A percentile compares a stretch with the other conserved stretches of the same genome.
These are phyloP conservation scores for Mirounga angustirostris DNA, from an alignment of 2,113 vertebrate genomes.

Conservation along the genomic window DNA sequence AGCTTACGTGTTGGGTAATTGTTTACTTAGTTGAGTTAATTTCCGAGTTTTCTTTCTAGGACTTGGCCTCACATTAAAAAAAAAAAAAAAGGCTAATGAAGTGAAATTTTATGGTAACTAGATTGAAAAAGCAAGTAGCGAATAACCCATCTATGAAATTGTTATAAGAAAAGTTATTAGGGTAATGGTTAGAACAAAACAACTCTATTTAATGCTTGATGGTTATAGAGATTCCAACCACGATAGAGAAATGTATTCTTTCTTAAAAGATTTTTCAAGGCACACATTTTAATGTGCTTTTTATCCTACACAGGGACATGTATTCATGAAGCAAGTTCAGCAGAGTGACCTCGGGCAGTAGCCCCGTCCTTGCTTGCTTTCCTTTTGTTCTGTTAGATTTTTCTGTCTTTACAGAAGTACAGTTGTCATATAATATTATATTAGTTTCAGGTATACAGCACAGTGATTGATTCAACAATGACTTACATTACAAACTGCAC, in stretches of 20 bases:
- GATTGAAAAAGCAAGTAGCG: slow-evolving; percentile 35
- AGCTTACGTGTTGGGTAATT: background rate
- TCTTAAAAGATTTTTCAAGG: background rate
- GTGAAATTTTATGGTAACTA: background rate
- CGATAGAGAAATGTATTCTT: background rate
- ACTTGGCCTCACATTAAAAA: background rate
- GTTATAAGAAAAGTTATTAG: background rate
- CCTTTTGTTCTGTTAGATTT: background rate
- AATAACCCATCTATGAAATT: slow-evolving; percentile 25
- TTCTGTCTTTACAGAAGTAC: background rate
- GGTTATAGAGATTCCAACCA: background rate
- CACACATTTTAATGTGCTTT: background rate
- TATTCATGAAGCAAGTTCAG: background rate
- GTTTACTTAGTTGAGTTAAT: slow-evolving; percentile 14
- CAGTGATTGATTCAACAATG: background rate
- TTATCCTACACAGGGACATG: fast-evolving
- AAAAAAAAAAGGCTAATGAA: background rate
- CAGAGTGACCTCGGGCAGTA: fast-evolving
- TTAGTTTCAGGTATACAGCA: background rate
- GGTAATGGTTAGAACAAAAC: background rate
- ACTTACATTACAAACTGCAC: background rate
- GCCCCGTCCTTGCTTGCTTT: background rate
- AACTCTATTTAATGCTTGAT: background rate
- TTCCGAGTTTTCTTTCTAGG: slow-evolving; percentile 4
- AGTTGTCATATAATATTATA: background rate